A percentile compares a stretch with the other conserved stretches of the same genome.
These are phyloP conservation scores for Zophobas morio DNA, from an alignment of 1,140 invertebrate species.

Conservation along the genomic window DNA sequence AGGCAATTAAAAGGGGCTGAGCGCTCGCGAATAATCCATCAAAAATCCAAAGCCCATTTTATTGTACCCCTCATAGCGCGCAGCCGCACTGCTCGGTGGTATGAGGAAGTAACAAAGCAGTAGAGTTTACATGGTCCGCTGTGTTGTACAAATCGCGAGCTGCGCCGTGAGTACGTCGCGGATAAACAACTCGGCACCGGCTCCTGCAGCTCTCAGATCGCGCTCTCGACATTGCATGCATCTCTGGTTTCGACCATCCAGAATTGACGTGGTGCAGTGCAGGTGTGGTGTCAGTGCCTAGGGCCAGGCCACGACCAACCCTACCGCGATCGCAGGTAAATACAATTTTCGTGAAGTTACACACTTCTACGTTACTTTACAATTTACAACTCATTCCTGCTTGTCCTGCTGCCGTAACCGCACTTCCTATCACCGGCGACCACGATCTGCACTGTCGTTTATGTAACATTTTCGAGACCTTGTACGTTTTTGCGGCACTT, in stretches of 20 bases:
- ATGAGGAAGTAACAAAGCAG: constrained; percentile 30
- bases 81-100: constrained; percentile 27
- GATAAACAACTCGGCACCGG: constrained; percentile 33
- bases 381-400: background rate
- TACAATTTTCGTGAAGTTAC: background rate
- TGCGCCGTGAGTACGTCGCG: constrained; percentile 34
- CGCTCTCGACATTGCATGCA: constrained; percentile 11
- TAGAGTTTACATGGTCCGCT: constrained; percentile 42
- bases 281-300: constrained; percentile 30
- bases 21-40: background rate
- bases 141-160: constrained; percentile 44
- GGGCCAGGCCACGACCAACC: constrained; percentile 1
- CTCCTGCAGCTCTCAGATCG: constrained; percentile 16
- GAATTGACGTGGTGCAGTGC: constrained; percentile 22
- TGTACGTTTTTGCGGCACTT: background rate
- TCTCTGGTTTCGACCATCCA: background rate
- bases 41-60: constrained; percentile 16
- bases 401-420: background rate
- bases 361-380: background rate
- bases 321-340: background rate
- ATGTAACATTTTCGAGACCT: constrained; percentile 8
- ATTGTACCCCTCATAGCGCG: constrained; percentile 30
- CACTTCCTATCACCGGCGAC: background rate
- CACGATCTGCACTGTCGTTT: constrained; percentile 2
- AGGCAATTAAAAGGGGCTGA: background rate